A percentile compares a stretch with the other conserved stretches of the same genome.
These are phyloP conservation scores for Carpatolechia fugitivella DNA, from an alignment of 2,888 invertebrate species.

Conservation along the genomic window DNA sequence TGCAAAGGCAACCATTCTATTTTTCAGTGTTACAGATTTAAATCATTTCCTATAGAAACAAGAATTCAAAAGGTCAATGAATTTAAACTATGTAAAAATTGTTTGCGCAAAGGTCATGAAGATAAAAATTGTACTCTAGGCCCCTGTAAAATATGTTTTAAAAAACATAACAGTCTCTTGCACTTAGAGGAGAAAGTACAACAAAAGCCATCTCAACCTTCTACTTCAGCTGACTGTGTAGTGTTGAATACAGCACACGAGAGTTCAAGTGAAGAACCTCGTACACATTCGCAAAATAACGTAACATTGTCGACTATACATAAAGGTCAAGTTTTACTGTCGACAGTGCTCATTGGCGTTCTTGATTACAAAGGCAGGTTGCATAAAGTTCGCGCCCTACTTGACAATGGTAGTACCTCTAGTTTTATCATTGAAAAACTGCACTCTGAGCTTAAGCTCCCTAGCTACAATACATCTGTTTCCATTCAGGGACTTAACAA, in stretches of 20 bases:
- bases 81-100: slow-evolving; percentile 12
- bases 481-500: neutral
- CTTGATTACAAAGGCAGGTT: neutral
- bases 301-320: neutral
- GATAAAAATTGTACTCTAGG: slow-evolving; percentile 10
- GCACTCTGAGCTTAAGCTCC: neutral
- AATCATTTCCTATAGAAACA: neutral
- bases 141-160: slow-evolving; percentile 14
- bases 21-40: slow-evolving; percentile 3
- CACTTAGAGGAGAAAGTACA: neutral
- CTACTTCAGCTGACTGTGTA: neutral
- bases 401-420: neutral
- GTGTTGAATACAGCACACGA: neutral
- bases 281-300: neutral
- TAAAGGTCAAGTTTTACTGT: neutral
- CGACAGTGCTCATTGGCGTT: neutral
- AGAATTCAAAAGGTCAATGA: neutral
- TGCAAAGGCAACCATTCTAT: slow-evolving; percentile 18
- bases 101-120: slow-evolving; percentile 11
- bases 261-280: neutral
- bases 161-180: neutral
- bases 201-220: neutral
- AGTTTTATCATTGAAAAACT: neutral
- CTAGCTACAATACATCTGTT: neutral
- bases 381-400: neutral